phyloP scores from a whole-genome alignment of 1,140 invertebrate species.

The Octopus sinensis region DNA sequence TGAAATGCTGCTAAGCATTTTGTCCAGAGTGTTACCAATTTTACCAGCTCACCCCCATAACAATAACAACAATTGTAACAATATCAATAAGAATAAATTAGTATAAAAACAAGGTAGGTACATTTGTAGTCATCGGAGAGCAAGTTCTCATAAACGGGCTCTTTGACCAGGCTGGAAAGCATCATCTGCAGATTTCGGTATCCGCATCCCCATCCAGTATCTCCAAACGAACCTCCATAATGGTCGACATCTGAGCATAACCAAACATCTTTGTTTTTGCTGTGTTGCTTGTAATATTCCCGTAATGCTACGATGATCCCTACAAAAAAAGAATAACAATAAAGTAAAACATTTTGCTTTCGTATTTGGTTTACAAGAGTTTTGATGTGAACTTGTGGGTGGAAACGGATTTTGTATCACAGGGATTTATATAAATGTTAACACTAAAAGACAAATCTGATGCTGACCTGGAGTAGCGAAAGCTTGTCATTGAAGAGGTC shows the following conservation, averaged over 20 bases:
- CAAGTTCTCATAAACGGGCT: conserved; percentile 70
- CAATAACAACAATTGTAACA: no score
- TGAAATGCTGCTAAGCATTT: no score
- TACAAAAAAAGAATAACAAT: conserved; percentile 50
- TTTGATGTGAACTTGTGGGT: no score
- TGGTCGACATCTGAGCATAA: conserved; percentile 79
- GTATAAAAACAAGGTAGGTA: not conserved
- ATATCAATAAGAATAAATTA: no score
- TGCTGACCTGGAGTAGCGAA: no score
- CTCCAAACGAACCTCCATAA: conserved; percentile 81
- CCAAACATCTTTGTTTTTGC: conserved; percentile 50
- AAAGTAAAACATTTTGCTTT: not conserved
- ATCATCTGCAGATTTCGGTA: conserved; percentile 85
- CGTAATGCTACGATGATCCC: conserved; percentile 63
- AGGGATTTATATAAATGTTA: no score
- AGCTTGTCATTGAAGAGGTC: no score
- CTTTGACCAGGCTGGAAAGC: conserved; percentile 75
- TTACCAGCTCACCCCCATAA: no score
- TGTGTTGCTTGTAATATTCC: conserved; percentile 30
- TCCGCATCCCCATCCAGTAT: conserved; percentile 86
- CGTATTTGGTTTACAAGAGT: no score
- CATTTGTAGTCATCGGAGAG: conserved; percentile 48
- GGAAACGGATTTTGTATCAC: no score
- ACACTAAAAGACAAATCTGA: no score
- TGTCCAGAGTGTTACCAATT: no score